Conservation (phyloP, 2,888 invertebrate genomes). For the Acanthosepion lycidas region DNA sequence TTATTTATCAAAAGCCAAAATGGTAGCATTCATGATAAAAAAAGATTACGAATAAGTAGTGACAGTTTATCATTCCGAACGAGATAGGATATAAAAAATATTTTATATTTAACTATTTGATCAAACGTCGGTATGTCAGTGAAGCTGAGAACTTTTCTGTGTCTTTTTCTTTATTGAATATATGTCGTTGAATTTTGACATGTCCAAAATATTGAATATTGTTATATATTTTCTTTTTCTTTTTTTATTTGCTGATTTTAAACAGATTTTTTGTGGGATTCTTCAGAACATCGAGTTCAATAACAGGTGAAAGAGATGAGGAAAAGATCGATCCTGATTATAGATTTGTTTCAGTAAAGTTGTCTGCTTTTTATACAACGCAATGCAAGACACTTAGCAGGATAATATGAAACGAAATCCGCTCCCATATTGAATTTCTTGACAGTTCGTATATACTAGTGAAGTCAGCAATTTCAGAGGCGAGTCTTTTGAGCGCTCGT, state of each 20-base stretch:
- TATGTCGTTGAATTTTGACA: not conserved
- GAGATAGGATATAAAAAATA: no score
- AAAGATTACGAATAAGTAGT: no score
- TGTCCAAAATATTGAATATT: constrained; percentile 4
- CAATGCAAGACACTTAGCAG: not conserved
- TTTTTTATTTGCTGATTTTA: not conserved
- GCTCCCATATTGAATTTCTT: constrained; percentile 16
- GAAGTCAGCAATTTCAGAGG: not conserved
- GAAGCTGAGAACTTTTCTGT: no score
- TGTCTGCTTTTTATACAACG: not conserved
- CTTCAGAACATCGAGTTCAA: not conserved
- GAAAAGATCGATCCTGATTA: constrained; percentile 18
- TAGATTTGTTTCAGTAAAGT: not conserved
- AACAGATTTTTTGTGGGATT: not conserved
- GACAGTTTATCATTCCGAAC: no score
- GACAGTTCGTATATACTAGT: not conserved
- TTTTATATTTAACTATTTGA: no score
- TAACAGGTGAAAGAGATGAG: not conserved
- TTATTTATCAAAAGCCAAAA: no score
- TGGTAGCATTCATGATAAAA: no score
- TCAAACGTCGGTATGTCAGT: no score
- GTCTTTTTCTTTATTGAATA: not conserved
- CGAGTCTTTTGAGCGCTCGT: not conserved
- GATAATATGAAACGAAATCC: not conserved
- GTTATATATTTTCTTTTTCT: not conserved